Evolutionary conservation across 1,140 invertebrate genomes (phyloP).

Genomic region (Sarcophaga bullata): DNA sequence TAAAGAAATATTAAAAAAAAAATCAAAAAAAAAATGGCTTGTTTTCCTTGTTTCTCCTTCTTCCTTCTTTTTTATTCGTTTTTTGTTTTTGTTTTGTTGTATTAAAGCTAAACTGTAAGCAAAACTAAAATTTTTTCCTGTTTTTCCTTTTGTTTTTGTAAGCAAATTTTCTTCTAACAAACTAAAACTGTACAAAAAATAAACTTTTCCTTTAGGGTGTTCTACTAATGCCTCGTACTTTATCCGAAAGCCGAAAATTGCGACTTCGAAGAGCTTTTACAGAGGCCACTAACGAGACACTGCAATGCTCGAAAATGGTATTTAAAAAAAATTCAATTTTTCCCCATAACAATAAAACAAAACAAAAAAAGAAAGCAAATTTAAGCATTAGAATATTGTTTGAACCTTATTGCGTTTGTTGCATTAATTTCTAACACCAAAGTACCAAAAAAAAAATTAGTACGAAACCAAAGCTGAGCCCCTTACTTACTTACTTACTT

Average conservation of each 20-base stretch:
- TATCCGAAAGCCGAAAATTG: conserved; percentile 84
- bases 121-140: not conserved
- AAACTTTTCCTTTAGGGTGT: conserved; percentile 73
- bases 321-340: conserved; percentile 53
- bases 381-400: conserved; percentile 3
- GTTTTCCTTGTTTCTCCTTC: not conserved
- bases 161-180: not conserved
- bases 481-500: not conserved
- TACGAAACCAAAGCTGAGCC: not conserved
- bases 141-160: not conserved
- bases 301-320: conserved; percentile 89
- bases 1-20: too few relatives aligned
- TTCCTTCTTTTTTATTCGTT: not conserved
- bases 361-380: not conserved
- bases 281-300: conserved; percentile 86
- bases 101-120: not conserved
- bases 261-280: conserved; percentile 86
- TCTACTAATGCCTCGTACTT: conserved; percentile 86
- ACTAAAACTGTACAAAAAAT: conserved; percentile 5
- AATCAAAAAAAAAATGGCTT: not conserved
- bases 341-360: not conserved
- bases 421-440: not conserved
- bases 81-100: not conserved
- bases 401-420: not conserved
- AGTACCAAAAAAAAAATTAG: not conserved